These are phyloP conservation scores for Anagyrus pseudococci DNA, from an alignment of 2,888 invertebrate species.

Conservation along the genomic window DNA sequence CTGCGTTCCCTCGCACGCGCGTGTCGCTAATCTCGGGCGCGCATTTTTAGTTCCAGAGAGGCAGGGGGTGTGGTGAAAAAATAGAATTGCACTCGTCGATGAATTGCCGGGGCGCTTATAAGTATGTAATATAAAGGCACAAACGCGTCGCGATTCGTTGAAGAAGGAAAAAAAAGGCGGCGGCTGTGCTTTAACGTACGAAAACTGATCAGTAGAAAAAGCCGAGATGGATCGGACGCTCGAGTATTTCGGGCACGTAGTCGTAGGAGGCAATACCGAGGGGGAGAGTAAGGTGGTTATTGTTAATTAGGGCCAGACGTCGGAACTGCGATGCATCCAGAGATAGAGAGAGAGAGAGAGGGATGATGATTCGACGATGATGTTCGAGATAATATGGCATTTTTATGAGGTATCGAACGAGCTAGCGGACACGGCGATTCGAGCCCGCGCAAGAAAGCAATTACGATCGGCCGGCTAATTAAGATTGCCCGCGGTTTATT, in stretches of 20 bases:
- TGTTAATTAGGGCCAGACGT: not conserved
- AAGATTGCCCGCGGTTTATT: too few species aligned
- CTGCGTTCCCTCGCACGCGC: constrained; percentile 9
- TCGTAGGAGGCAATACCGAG: not conserved
- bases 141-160: not conserved
- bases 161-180: not conserved
- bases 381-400: not conserved
- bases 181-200: not conserved
- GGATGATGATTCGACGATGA: too few species aligned
- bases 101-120: not conserved
- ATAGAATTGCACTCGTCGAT: constrained; percentile 1
- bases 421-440: too few species aligned
- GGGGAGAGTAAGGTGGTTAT: not conserved
- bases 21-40: constrained; percentile 3
- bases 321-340: too few species aligned
- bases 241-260: too few species aligned
- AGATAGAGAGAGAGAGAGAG: too few species aligned
- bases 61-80: not conserved
- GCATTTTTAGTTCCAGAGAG: constrained; percentile 3
- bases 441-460: too few species aligned
- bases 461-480: too few species aligned
- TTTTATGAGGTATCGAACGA: too few species aligned
- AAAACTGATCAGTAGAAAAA: not conserved
- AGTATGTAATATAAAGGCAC: too few species aligned
- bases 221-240: not conserved